These are phyloP conservation scores for Enoplosus armatus DNA, from an alignment of 2,797 vertebrate species.

Conservation along the genomic window DNA sequence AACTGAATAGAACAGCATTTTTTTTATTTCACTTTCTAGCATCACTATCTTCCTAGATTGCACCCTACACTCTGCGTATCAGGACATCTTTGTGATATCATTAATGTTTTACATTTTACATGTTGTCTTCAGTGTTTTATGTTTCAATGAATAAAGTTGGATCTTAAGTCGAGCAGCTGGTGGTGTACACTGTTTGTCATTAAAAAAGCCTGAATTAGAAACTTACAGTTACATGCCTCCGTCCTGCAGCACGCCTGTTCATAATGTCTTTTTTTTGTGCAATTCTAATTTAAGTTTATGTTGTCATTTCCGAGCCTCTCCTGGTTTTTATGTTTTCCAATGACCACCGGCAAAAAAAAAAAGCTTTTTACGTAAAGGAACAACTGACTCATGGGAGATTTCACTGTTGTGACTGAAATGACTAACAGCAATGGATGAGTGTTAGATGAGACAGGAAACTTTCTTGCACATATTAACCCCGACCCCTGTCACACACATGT, in stretches of 20 bases:
- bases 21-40: background rate
- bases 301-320: background rate
- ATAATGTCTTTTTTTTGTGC: background rate
- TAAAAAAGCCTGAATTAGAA: background rate
- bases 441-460: constrained; percentile 18
- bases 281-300: background rate
- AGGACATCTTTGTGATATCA: background rate
- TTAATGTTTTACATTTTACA: constrained; percentile 1
- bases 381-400: constrained; percentile 14
- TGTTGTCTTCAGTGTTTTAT: background rate
- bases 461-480: constrained; percentile 66
- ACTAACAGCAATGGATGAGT: constrained; percentile 55
- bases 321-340: background rate
- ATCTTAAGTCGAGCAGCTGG: background rate
- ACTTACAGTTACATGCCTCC: background rate
- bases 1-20: background rate
- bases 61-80: background rate
- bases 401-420: constrained; percentile 44
- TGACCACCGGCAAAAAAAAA: constrained; percentile 5
- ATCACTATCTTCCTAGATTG: background rate
- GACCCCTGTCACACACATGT: constrained; percentile 15
- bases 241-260: background rate
- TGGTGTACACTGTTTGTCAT: background rate
- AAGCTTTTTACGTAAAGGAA: constrained; percentile 2
- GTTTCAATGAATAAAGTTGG: background rate